A percentile compares a stretch with the other conserved stretches of the same genome.
Evolutionary conservation across 2,113 vertebrate species (phyloP).

Genomic region (Amphilophus citrinellus): DNA sequence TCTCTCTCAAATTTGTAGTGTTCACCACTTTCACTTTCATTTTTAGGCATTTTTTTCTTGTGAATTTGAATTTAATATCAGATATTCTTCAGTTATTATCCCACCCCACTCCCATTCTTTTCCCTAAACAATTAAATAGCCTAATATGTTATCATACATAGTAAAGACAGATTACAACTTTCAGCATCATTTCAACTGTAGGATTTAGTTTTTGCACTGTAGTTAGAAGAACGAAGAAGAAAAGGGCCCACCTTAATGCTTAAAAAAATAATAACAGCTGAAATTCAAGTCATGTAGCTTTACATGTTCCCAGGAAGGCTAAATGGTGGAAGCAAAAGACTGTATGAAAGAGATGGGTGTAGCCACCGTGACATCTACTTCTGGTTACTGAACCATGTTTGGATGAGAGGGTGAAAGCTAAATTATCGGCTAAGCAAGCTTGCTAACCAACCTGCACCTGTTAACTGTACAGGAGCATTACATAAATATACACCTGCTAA

Average conservation of each 20-base stretch:
- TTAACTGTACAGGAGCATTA: too few relatives aligned
- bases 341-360: too few relatives aligned
- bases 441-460: too few relatives aligned
- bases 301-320: background rate
- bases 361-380: too few relatives aligned
- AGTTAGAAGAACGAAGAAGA: too few relatives aligned
- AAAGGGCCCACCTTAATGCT: background rate
- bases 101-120: background rate
- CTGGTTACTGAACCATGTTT: too few relatives aligned
- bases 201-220: background rate
- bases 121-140: background rate
- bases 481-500: too few relatives aligned
- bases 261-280: background rate
- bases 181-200: background rate
- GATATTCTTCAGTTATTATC: background rate
- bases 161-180: background rate
- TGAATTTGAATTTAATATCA: background rate
- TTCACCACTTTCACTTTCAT: too few relatives aligned
- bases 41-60: too few relatives aligned
- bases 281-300: background rate
- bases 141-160: background rate
- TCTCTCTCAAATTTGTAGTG: background rate
- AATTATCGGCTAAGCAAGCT: too few relatives aligned
- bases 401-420: too few relatives aligned
- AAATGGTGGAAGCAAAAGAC: background rate